Base-by-base conservation (phyloP, 2,113 vertebrate genomes). In the Petrocephalus zakoni region DNA sequence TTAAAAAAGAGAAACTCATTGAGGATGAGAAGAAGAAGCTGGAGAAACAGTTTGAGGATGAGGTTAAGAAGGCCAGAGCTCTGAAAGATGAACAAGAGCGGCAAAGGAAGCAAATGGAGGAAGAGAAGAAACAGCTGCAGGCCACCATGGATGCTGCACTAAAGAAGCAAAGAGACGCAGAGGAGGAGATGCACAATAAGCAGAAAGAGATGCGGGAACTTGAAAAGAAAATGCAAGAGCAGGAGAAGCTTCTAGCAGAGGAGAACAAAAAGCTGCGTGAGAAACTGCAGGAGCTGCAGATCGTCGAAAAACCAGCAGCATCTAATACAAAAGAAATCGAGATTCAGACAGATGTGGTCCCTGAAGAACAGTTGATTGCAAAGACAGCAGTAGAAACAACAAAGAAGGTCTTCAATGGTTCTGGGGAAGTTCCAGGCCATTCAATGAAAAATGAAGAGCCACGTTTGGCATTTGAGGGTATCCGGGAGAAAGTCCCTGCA, bases 21-120 rank as follows among this genome's bases (percentile, higher is more conserved):
- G 98, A 99, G 94, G 96, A 98, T 82, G 98, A 99, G 93, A 99
- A 97, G 91, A 93, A 90, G 9, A 97, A 95, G 91, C 93, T 99
- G 64, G 97, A 99, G 92, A 97, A 92, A 75, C 97, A 98, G 78
- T 99, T 98, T 92, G 95, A 96, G 86, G 96, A 97, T 0, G 98
- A 99, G 90, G 94, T 99, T 25, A 94, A 94, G 91, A 99, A 98
- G 93, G 97, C 97, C 0, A 94, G 96, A 92, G 92, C 95, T 90
- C 95, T 99, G 75, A 96, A 97, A 51, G 95, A 96, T 0, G 97
- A 99, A 91, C 97, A 99, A 89, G 96, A 96, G 46, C 93, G 92
- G 15, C 97, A 98, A 92, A 96, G 93, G 93, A 93, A 90, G 91
- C 96, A 96, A 91, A 95, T 99, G 97, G 97, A 99, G 91, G 96